These are phyloP conservation scores for Aspiorhynchus laticeps DNA, from an alignment of 2,113 vertebrate genomes.

Conservation along the genomic window DNA sequence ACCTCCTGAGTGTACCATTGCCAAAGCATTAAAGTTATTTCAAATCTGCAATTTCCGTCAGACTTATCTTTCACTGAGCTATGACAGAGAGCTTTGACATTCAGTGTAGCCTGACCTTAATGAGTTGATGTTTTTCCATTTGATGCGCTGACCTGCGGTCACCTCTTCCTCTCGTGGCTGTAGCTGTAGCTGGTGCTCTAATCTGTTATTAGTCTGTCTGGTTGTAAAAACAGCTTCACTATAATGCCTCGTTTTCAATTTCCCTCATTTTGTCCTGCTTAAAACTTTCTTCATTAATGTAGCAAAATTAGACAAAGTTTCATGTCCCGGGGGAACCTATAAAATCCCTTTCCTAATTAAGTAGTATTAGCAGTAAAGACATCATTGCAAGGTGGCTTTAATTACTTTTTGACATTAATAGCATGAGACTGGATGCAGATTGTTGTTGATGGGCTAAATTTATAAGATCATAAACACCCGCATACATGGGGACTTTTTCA, in stretches of 20 bases:
- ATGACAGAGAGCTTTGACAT: background rate
- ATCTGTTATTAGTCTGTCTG: slow-evolving; percentile 53
- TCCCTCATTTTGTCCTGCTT: slow-evolving; percentile 60
- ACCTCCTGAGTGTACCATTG: background rate
- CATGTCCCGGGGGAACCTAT: slow-evolving; percentile 62
- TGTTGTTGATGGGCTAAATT: slow-evolving; percentile 62
- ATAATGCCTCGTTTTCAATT: slow-evolving; percentile 67
- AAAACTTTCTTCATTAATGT: slow-evolving; percentile 65
- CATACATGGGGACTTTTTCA: slow-evolving; percentile 29
- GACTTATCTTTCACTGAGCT: background rate
- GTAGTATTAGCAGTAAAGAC: slow-evolving; percentile 54
- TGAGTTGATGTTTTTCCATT: slow-evolving; percentile 21
- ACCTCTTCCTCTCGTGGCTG: background rate
- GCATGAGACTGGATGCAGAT: slow-evolving; percentile 60
- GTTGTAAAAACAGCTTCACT: slow-evolving; percentile 61
- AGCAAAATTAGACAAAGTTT: slow-evolving; percentile 67
- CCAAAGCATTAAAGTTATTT: background rate
- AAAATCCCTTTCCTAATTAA: slow-evolving; percentile 58
- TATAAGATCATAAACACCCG: slow-evolving; percentile 70
- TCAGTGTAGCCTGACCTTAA: background rate
- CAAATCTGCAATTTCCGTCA: background rate
- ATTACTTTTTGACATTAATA: slow-evolving; percentile 77
- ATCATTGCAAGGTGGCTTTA: slow-evolving; percentile 73
- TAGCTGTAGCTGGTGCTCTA: slow-evolving; percentile 26
- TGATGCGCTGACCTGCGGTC: background rate